phyloP scores from a whole-genome alignment of 2,888 invertebrate species.

The Oligia latruncula region DNA sequence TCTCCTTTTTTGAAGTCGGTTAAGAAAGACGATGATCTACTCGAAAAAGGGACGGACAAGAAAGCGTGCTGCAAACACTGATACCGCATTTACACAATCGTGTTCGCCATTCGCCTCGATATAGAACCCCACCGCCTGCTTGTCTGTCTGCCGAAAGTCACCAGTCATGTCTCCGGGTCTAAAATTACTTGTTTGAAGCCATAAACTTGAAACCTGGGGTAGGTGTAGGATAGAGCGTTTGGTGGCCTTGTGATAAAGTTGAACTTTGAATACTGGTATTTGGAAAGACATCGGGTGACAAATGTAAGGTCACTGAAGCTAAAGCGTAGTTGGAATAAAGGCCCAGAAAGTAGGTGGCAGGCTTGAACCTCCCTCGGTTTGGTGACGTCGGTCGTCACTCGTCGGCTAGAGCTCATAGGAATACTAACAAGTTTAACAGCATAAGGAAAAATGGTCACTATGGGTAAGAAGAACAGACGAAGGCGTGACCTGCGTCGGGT shows the following conservation, averaged over 20 bases:
- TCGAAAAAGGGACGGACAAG: not conserved
- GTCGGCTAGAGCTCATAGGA: not conserved
- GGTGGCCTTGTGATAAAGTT: not conserved
- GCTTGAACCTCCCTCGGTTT: not conserved
- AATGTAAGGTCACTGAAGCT: not conserved
- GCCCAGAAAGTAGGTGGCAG: not conserved
- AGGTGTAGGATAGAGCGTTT: not conserved
- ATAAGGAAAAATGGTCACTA: not conserved
- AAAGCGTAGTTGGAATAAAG: not conserved
- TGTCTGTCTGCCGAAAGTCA: not conserved
- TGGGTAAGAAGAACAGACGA: not conserved
- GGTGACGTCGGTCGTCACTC: not conserved
- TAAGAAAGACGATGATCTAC: not conserved
- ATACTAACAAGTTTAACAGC: not conserved
- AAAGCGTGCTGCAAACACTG: not conserved
- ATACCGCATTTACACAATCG: too few relatives aligned
- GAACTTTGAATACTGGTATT: not conserved
- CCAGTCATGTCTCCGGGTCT: too few relatives aligned
- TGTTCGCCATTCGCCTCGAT: too few relatives aligned
- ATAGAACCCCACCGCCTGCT: not conserved
- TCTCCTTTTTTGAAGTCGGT: not conserved
- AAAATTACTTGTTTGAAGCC: not conserved
- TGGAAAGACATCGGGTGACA: not conserved
- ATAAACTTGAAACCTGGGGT: slow-evolving; percentile 9
- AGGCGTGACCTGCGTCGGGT: not conserved